Percentiles rank a stretch among this genome's conserved stretches.
These are phyloP conservation scores for Lepisosteus oculatus DNA, from an alignment of 2,113 vertebrate species.

Conservation along the genomic window DNA sequence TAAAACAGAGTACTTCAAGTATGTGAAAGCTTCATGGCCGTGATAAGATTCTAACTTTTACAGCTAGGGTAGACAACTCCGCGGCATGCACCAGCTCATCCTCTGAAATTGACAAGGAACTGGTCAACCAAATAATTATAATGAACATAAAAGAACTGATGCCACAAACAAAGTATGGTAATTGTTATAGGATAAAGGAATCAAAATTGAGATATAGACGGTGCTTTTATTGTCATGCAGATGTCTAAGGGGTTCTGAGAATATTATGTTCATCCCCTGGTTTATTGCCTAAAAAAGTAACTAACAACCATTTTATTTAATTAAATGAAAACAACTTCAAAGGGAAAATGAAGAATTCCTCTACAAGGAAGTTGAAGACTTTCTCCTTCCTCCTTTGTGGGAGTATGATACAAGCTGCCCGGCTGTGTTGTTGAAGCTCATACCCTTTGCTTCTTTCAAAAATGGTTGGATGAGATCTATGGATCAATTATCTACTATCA, in stretches of 20 bases:
- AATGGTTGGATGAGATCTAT: too few relatives aligned
- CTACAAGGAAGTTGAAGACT: too few relatives aligned
- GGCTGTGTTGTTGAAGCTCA: too few relatives aligned
- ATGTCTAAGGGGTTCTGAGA: background rate
- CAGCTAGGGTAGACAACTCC: conserved; percentile 6
- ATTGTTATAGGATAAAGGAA: conserved; percentile 7
- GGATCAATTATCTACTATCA: too few relatives aligned
- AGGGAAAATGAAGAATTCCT: too few relatives aligned
- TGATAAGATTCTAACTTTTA: conserved; percentile 15
- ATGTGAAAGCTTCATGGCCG: conserved; percentile 6
- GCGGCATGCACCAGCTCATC: conserved; percentile 11
- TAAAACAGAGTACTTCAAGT: conserved; percentile 12
- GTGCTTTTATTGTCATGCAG: conserved; percentile 11
- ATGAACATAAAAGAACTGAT: conserved; percentile 15
- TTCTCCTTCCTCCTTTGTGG: too few relatives aligned
- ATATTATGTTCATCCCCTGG: conserved; percentile 4
- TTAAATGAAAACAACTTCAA: background rate
- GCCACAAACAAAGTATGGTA: conserved; percentile 15
- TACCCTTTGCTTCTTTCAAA: too few relatives aligned
- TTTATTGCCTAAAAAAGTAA: conserved; percentile 2
- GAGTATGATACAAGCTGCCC: too few relatives aligned
- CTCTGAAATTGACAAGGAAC: conserved; percentile 15
- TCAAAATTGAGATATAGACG: conserved; percentile 10
- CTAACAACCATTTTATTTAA: background rate
- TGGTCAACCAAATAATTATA: conserved; percentile 14